These are phyloP conservation scores for Drosophila bunnanda DNA, from an alignment of 2,888 invertebrate species.

Conservation along the genomic window DNA sequence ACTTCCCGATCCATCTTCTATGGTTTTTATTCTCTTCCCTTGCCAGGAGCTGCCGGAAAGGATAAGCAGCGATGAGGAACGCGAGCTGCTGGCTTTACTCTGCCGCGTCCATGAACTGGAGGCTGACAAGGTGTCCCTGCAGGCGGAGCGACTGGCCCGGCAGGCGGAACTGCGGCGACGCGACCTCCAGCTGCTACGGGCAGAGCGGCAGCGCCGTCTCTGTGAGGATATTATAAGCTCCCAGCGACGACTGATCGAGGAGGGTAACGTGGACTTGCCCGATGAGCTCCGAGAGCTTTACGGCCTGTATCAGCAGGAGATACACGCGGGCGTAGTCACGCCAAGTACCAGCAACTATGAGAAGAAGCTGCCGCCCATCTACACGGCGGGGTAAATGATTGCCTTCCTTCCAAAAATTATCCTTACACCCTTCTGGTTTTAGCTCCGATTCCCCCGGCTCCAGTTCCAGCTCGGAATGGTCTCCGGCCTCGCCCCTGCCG, in stretches of 20 bases:
- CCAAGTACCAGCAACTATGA: constrained; percentile 82
- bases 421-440: neutral
- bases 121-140: constrained; percentile 96
- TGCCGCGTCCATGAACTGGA: constrained; percentile 97
- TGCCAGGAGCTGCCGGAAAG: constrained; percentile 91
- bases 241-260: constrained; percentile 93
- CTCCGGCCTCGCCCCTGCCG: constrained; percentile 83
- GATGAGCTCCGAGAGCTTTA: constrained; percentile 92
- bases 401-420: neutral
- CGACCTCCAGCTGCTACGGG: constrained; percentile 92
- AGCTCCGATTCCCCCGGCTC: constrained; percentile 84
- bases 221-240: constrained; percentile 96
- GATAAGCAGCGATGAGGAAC: constrained; percentile 94
- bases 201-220: constrained; percentile 93
- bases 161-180: constrained; percentile 94
- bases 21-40: neutral
- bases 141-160: constrained; percentile 93
- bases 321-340: constrained; percentile 90
- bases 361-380: constrained; percentile 84
- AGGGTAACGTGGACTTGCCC: constrained; percentile 89
- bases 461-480: constrained; percentile 85
- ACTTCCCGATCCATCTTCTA: accelerated
- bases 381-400: constrained; percentile 83
- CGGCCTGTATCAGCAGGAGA: constrained; percentile 93
- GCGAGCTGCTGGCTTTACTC: constrained; percentile 92